Base-by-base conservation (phyloP, 2,113 vertebrate genomes). In the Elephantulus edwardii region DNA sequence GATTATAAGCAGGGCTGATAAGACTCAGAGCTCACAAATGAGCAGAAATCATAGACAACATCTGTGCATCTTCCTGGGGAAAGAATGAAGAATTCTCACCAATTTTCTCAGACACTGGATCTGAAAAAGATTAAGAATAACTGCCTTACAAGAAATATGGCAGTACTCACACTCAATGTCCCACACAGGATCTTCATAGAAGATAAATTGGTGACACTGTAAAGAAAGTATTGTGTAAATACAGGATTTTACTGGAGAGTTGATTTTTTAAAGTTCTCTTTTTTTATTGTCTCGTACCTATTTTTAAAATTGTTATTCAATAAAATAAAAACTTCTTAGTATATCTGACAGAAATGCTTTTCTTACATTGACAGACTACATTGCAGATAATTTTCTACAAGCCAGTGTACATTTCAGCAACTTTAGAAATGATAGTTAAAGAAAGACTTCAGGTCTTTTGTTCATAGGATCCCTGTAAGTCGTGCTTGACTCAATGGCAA, bases 321-420 rank as follows among this genome's bases (percentile, higher is more conserved):
- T 82, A 88, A 87, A 42, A 48, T 26, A 80, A 77, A 77, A 88
- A 85, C 6, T 58, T 90, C 56, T 81, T 40, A 64, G 11, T 64
- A 90, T 33, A 71, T 54, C n/a, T 71, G 82, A 71, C 38, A 83
- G 19, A 8, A 64, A 72, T 48, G 48, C 33, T 80, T 83, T 83
- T 38, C 70, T 26, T 84, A 66, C 28, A 40, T 26, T 40, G 50
- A 91, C 82, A 83, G 30, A 88, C 64, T 20, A 66, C 10, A 30
- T 26, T 94, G 75, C 60, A 86, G 22, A 44, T 42, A 52, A 78
- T 79, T 94, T 86, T 92, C 77, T 76, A 19, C 52, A 79, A 48
- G 13, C 50, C 86, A 44, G 74, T 83, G 64, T 86, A 24, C 83
- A 68, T 76, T 93, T 96, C 71, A 76, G 85, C 87, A 84, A n/a